Evolutionary conservation across 2,113 vertebrate genomes (phyloP).

Genomic region (Apaloderma vittatum): DNA sequence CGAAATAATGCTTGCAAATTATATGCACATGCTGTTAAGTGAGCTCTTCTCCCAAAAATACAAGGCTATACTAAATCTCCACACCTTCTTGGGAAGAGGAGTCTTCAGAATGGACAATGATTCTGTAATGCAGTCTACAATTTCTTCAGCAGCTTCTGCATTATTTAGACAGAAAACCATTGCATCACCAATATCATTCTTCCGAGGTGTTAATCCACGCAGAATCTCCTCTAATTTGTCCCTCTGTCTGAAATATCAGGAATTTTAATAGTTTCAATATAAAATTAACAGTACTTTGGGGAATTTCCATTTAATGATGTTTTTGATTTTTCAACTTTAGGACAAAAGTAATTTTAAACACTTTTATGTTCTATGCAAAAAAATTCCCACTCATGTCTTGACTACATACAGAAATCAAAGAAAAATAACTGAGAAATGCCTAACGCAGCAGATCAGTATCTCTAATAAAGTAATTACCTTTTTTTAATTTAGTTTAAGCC

Average conservation of each 20-base stretch:
- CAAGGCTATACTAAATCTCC: neutral
- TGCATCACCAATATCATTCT: conserved; percentile 93
- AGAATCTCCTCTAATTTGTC: conserved; percentile 97
- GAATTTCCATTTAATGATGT: neutral
- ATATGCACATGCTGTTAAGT: neutral
- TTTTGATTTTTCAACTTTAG: neutral
- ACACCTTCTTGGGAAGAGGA: conserved; percentile 97
- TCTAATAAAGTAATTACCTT: neutral
- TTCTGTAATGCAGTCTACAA: conserved; percentile 96
- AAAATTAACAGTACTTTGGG: neutral
- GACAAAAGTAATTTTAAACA: neutral
- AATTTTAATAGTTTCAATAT: conserved; percentile 28
- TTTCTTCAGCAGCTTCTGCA: conserved; percentile 98
- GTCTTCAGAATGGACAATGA: conserved; percentile 98
- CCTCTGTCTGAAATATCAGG: conserved; percentile 85
- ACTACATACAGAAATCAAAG: neutral
- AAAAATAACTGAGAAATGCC: neutral
- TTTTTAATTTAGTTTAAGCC: neutral
- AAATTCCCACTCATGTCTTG: neutral
- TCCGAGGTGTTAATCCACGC: conserved; percentile 91
- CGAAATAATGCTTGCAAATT: neutral
- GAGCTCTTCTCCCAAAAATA: neutral
- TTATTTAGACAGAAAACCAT: conserved; percentile 97
- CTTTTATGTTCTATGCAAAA: neutral
- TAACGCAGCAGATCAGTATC: neutral